Conservation (phyloP, 2,797 vertebrate species). For the Rhadinocentrus ornatus region DNA sequence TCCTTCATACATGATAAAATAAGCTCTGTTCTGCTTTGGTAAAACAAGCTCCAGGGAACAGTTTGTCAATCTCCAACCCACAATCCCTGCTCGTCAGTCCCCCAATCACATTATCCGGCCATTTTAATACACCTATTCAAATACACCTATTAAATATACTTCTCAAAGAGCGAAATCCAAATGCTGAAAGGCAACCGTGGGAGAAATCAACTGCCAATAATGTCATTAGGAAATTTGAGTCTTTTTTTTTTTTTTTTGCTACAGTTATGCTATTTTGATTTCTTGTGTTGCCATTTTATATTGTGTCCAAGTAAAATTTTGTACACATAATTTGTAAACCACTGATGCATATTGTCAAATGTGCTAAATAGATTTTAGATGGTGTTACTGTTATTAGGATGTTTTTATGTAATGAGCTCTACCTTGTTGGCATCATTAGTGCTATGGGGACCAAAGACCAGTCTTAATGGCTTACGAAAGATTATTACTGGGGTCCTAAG, state of each 20-base stretch:
- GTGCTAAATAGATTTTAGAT: conserved; percentile 7
- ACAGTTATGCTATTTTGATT: background rate
- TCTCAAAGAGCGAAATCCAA: too few relatives aligned
- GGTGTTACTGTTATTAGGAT: background rate
- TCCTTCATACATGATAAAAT: background rate
- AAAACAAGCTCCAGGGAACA: background rate
- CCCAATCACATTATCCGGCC: background rate
- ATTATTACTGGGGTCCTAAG: too few relatives aligned
- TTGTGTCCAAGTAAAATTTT: background rate
- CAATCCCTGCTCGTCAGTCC: conserved; percentile 9
- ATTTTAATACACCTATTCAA: conserved; percentile 21
- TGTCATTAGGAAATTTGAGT: too few relatives aligned
- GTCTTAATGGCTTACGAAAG: too few relatives aligned
- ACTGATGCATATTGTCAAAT: conserved; percentile 10
- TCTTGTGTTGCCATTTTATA: background rate
- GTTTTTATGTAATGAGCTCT: too few relatives aligned
- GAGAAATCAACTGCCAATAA: too few relatives aligned
- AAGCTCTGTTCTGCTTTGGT: conserved; percentile 2
- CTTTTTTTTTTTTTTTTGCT: too few relatives aligned
- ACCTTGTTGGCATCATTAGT: too few relatives aligned
- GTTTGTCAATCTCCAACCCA: background rate
- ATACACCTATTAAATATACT: too few relatives aligned
- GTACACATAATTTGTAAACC: conserved; percentile 7
- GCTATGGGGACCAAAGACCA: too few relatives aligned
- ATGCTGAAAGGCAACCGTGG: too few relatives aligned